phyloP scores from a whole-genome alignment of 1,140 invertebrate genomes.

The Argopecten irradians region DNA sequence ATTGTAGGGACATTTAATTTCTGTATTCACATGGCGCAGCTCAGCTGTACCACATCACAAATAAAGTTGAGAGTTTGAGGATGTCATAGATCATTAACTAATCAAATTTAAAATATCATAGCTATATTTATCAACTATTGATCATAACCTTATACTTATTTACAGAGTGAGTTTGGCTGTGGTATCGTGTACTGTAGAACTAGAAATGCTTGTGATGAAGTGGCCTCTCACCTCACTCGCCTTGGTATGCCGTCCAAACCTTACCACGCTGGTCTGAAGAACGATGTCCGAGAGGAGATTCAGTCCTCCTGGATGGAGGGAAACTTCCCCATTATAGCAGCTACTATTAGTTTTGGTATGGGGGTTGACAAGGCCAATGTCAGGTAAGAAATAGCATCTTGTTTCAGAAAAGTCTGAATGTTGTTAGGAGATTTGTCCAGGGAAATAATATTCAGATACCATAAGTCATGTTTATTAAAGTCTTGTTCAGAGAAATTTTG shows the following conservation, averaged over 20 bases:
- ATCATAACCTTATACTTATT: constrained; percentile 19
- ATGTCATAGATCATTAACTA: too few species aligned
- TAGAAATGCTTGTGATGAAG: constrained; percentile 82
- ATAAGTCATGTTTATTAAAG: too few species aligned
- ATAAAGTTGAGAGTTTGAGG: too few species aligned
- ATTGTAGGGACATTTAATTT: too few species aligned
- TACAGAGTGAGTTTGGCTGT: constrained; percentile 78
- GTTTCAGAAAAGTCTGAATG: background rate
- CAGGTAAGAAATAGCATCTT: constrained; percentile 75
- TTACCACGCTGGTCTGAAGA: constrained; percentile 82
- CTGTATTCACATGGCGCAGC: too few species aligned
- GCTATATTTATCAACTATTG: too few species aligned
- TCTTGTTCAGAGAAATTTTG: too few species aligned
- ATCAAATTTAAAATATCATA: too few species aligned
- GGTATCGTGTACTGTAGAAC: constrained; percentile 86
- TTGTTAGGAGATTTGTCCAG: background rate
- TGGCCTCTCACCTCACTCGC: constrained; percentile 80
- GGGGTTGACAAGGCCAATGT: constrained; percentile 86
- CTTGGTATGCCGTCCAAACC: constrained; percentile 80
- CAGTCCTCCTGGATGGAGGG: constrained; percentile 85
- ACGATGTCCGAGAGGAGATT: constrained; percentile 78
- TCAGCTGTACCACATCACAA: too few species aligned
- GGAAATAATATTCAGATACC: background rate
- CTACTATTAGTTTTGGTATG: constrained; percentile 87
- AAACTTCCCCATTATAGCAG: constrained; percentile 80